Conservation (phyloP, 2,888 invertebrate species). For the Diarsia dahlii region DNA sequence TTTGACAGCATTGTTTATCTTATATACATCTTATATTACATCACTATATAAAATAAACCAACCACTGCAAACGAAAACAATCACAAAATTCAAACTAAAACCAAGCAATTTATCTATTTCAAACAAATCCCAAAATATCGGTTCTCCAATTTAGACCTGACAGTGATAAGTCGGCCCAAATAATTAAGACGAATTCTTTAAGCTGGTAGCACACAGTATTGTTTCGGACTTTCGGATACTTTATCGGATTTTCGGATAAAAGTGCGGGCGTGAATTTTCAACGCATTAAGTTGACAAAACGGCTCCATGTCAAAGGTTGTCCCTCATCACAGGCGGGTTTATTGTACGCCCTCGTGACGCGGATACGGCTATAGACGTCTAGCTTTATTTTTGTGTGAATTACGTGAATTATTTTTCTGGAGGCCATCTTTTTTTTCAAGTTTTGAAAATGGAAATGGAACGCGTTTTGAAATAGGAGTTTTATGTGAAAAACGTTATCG, state of each 20-base stretch:
- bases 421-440: constrained; percentile 43
- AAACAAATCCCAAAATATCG: constrained; percentile 63
- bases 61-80: constrained; percentile 31
- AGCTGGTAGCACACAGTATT: constrained; percentile 53
- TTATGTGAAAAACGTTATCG: background rate
- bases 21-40: no score
- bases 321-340: constrained; percentile 68
- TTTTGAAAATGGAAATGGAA: constrained; percentile 13
- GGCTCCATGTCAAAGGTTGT: constrained; percentile 65
- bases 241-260: constrained; percentile 56
- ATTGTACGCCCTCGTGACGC: constrained; percentile 62
- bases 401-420: constrained; percentile 58
- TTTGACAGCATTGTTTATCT: no score
- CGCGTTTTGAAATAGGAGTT: background rate
- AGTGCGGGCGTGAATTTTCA: constrained; percentile 65
- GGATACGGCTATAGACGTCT: constrained; percentile 45
- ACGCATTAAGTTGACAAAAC: constrained; percentile 74
- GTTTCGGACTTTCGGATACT: constrained; percentile 58
- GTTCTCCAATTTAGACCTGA: constrained; percentile 67
- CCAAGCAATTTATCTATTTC: constrained; percentile 51
- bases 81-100: constrained; percentile 27
- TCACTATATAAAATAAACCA: constrained; percentile 5
- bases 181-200: constrained; percentile 69
- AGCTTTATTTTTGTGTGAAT: constrained; percentile 62
- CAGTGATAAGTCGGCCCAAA: constrained; percentile 75